A percentile compares a stretch with the other conserved stretches of the same genome.
phyloP scores from a whole-genome alignment of 2,888 invertebrate genomes.

The Allolobophora icterica region DNA sequence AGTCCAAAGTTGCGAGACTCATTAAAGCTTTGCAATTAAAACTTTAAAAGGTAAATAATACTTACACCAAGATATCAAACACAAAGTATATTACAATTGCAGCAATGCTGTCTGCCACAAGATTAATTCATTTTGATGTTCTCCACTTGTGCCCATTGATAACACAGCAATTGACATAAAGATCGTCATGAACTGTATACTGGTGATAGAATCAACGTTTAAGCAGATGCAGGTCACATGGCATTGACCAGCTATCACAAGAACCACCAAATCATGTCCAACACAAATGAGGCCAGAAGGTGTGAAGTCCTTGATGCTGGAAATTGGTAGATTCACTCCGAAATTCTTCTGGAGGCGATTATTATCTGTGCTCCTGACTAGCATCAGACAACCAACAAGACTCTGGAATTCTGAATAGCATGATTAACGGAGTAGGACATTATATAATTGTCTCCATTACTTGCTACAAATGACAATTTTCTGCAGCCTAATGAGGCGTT shows the following conservation, averaged over 20 bases:
- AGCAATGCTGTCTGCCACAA: background rate
- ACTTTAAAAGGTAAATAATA: no score
- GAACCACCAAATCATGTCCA: background rate
- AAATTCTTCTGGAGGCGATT: slow-evolving; percentile 18
- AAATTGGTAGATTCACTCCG: background rate
- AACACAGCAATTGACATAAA: background rate
- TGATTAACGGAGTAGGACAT: slow-evolving; percentile 22
- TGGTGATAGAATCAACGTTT: background rate
- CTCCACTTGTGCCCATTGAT: no score
- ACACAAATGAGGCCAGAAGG: background rate
- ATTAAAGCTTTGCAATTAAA: no score
- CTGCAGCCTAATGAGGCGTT: slow-evolving; percentile 24
- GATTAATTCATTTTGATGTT: no score
- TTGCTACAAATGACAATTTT: slow-evolving; percentile 29
- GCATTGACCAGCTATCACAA: background rate
- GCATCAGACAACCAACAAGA: slow-evolving; percentile 10
- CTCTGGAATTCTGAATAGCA: slow-evolving; percentile 18
- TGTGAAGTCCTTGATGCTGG: background rate
- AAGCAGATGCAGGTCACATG: background rate
- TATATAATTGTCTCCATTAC: slow-evolving; percentile 29
- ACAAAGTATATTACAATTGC: background rate
- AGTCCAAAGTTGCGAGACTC: no score
- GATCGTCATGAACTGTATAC: background rate
- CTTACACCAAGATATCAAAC: no score
- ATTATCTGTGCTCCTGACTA: slow-evolving; percentile 1